These are phyloP conservation scores for Plectrocnemia conspersa DNA, from an alignment of 1,140 invertebrate species.

Conservation along the genomic window DNA sequence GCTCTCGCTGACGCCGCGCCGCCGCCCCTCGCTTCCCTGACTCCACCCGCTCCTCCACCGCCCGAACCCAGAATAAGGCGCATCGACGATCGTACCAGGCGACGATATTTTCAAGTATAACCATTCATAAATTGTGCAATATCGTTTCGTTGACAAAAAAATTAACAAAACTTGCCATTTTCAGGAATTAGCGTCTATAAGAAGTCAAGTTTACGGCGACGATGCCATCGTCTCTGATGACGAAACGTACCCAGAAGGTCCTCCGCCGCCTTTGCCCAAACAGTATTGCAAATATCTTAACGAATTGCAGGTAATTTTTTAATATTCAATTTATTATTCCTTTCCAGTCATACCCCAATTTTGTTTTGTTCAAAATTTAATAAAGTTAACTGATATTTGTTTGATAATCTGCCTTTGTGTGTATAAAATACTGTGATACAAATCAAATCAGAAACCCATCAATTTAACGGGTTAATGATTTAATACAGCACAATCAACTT, in stretches of 20 bases:
- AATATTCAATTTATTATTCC: background rate
- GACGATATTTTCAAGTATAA: constrained; percentile 33
- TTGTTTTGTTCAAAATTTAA: background rate
- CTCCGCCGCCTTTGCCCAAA: constrained; percentile 39
- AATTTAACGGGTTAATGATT: constrained; percentile 2
- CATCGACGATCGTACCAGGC: constrained; percentile 45
- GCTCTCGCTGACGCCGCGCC: constrained; percentile 52
- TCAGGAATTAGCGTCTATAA: constrained; percentile 52
- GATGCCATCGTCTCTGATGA: constrained; percentile 63
- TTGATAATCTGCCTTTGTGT: no score
- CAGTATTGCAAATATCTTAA: constrained; percentile 3
- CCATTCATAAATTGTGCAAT: background rate
- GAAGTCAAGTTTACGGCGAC: constrained; percentile 60
- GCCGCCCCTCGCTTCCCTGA: constrained; percentile 49
- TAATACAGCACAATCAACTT: background rate
- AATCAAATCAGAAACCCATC: no score
- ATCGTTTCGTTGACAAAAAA: background rate
- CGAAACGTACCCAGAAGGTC: constrained; percentile 65
- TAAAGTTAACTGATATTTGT: no score
- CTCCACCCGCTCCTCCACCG: constrained; percentile 41
- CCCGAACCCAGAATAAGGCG: constrained; percentile 41
- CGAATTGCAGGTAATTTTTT: constrained; percentile 7
- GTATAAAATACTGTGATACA: no score
- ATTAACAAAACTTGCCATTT: constrained; percentile 36
- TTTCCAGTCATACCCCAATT: background rate